These are phyloP conservation scores for Telmatochromis sp. DNA, from an alignment of 2,113 vertebrate species.

Conservation along the genomic window DNA sequence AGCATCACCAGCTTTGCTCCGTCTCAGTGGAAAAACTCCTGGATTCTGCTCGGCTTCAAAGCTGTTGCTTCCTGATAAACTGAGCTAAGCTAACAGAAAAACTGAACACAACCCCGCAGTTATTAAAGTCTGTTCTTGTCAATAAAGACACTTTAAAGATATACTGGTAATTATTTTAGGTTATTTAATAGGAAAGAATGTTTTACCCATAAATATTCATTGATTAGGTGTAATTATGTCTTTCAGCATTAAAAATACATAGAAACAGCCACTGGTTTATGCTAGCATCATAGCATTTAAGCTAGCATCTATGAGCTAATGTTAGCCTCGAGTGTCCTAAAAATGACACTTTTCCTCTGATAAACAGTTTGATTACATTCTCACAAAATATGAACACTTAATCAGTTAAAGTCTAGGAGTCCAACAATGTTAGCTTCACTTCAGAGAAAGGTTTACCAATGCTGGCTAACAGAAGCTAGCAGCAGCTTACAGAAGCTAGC, in stretches of 20 bases:
- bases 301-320: no score
- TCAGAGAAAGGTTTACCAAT: background rate
- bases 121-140: background rate
- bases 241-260: background rate
- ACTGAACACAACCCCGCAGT: background rate
- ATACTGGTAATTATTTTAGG: background rate
- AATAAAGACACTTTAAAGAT: background rate
- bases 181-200: rapidly evolving
- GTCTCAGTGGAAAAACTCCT: background rate
- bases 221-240: background rate
- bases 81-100: background rate
- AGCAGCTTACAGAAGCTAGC: rapidly evolving
- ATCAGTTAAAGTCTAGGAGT: background rate
- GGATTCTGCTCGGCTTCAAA: rapidly evolving
- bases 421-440: background rate
- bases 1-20: background rate
- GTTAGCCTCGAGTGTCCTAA: rapidly evolving
- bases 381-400: background rate
- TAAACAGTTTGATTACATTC: background rate
- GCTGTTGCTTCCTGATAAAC: background rate
- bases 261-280: background rate
- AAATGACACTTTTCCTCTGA: background rate
- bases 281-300: no score
- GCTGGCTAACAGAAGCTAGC: background rate
- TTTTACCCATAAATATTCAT: background rate